Evolutionary conservation across 2,888 invertebrate species (phyloP).

Genomic region (Spodoptera picta): DNA sequence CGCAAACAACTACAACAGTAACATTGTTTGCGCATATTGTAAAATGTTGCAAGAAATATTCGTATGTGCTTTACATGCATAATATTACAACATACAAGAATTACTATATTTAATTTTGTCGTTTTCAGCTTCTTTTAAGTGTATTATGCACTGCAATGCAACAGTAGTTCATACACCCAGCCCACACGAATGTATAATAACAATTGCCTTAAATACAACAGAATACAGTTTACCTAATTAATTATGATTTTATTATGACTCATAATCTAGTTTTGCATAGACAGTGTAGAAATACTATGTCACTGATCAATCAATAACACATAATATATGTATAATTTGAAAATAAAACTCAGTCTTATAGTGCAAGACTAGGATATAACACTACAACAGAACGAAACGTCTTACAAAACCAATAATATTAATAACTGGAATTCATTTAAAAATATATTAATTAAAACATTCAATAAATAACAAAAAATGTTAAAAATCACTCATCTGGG

Average conservation of each 20-base stretch:
- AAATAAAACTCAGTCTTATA: constrained; percentile 55
- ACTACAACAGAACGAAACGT: constrained; percentile 11
- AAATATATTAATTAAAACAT: constrained; percentile 23
- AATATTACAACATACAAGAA: no score
- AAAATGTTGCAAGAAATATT: no score
- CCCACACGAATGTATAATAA: constrained; percentile 31
- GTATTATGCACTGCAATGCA: constrained; percentile 8
- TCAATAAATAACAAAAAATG: constrained; percentile 33
- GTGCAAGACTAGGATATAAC: constrained; percentile 41
- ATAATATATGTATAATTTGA: constrained; percentile 33
- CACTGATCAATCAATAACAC: constrained; percentile 37
- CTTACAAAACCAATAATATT: constrained; percentile 25
- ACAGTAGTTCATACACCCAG: constrained; percentile 24
- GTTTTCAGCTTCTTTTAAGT: no score
- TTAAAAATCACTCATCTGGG: constrained; percentile 19
- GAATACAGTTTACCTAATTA: constrained; percentile 53
- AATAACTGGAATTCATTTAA: constrained; percentile 22
- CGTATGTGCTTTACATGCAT: no score
- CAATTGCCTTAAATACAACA: constrained; percentile 45
- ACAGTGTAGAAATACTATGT: constrained; percentile 58
- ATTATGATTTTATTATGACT: constrained; percentile 48
- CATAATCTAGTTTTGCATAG: constrained; percentile 47
- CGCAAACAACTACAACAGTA: no score
- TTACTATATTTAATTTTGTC: no score
- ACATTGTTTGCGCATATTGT: no score